Conservation (phyloP, 2,888 invertebrate genomes). For the Eudemis profundana region DNA sequence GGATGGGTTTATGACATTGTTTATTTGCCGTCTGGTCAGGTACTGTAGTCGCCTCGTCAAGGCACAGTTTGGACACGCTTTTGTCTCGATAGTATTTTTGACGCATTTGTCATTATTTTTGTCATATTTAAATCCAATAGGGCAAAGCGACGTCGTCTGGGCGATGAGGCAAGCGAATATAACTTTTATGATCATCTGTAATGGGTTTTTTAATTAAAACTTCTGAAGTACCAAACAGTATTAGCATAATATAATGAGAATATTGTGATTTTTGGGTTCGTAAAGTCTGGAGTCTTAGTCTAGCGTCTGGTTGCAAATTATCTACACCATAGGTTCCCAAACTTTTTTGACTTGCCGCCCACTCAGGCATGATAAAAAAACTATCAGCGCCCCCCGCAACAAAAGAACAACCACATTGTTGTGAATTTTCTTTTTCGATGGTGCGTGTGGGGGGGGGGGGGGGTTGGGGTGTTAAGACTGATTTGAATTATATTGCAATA, state of each 20-base stretch:
- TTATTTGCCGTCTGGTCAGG: neutral
- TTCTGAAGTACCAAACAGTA: neutral
- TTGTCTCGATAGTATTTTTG: neutral
- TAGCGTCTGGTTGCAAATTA: neutral
- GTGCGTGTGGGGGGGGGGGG: too few species aligned
- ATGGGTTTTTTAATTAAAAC: slow-evolving; percentile 20
- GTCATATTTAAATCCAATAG: neutral
- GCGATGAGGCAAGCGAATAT: neutral
- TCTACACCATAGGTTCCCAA: too few species aligned
- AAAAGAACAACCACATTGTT: too few species aligned
- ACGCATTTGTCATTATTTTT: neutral
- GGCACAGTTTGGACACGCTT: neutral
- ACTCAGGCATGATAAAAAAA: too few species aligned
- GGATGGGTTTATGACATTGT: neutral
- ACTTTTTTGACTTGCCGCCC: too few species aligned
- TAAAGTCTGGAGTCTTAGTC: slow-evolving; percentile 9
- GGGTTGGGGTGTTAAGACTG: too few species aligned
- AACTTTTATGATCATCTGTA: slow-evolving; percentile 24
- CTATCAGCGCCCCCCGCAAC: too few species aligned
- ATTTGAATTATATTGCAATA: too few species aligned
- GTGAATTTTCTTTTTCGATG: too few species aligned
- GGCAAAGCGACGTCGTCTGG: neutral
- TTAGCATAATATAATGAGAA: slow-evolving; percentile 16
- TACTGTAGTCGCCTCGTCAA: neutral
- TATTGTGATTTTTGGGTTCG: slow-evolving; percentile 2